Percentiles rank a stretch among this genome's conserved stretches.
Evolutionary conservation across 92 coral and sea anemone species (phyloP).

Genomic region (Zoanthus sansibaricus): DNA sequence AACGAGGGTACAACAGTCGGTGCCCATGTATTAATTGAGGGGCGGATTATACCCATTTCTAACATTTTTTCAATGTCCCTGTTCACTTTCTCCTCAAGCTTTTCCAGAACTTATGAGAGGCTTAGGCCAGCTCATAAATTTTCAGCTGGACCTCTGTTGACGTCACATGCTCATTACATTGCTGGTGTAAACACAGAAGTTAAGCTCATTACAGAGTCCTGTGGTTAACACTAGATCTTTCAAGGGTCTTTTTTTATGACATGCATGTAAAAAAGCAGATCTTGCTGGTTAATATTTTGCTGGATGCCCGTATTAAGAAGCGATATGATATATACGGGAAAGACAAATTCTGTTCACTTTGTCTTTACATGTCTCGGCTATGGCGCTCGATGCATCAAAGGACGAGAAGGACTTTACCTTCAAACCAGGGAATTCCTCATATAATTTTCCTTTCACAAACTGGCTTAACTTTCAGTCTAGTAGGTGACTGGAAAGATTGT

Average conservation of each 20-base stretch:
- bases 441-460: no score
- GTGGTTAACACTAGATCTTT: background rate
- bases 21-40: no score
- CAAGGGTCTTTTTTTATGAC: background rate
- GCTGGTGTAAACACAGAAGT: conserved; percentile 6
- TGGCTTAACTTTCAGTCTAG: no score
- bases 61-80: no score
- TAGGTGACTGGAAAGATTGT: no score
- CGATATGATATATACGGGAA: background rate
- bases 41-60: no score
- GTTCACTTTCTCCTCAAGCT: no score
- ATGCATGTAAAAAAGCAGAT: background rate
- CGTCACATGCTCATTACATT: conserved; percentile 1
- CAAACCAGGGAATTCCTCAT: background rate
- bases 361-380: background rate
- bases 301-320: background rate
- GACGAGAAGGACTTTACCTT: conserved; percentile 1
- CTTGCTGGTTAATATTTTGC: background rate
- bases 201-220: background rate
- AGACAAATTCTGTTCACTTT: background rate
- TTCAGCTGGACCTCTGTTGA: background rate
- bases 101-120: no score
- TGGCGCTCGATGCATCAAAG: conserved; percentile 8
- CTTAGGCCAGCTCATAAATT: conserved; percentile 1
- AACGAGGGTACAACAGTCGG: no score